Evolutionary conservation across 2,888 invertebrate species (phyloP).

Genomic region (Drosophila infuscata): DNA sequence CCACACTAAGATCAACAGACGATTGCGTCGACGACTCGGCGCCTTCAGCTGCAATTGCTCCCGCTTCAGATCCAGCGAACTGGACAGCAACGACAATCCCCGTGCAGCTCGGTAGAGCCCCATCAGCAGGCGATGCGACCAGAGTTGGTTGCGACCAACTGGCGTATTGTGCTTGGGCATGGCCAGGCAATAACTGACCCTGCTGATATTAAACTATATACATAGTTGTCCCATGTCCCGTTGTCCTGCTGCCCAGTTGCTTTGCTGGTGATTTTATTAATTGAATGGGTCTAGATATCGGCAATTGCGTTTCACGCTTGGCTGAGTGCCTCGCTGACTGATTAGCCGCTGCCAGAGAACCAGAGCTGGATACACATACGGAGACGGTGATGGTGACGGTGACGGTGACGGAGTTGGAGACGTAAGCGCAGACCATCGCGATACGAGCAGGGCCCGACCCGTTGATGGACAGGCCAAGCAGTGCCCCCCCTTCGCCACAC

Average conservation of each 20-base stretch:
- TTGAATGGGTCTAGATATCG: slow-evolving; percentile 76
- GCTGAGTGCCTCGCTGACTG: slow-evolving; percentile 73
- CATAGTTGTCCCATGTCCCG: slow-evolving; percentile 3
- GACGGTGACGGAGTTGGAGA: not conserved
- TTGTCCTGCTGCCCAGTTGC: slow-evolving; percentile 28
- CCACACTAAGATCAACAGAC: slow-evolving; percentile 45
- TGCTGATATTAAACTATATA: slow-evolving; percentile 2
- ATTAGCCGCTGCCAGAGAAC: slow-evolving; percentile 49
- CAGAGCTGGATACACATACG: not conserved
- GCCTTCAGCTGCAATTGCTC: slow-evolving; percentile 39
- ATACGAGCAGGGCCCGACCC: slow-evolving; percentile 17
- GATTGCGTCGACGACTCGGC: slow-evolving; percentile 39
- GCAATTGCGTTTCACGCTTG: slow-evolving; percentile 78
- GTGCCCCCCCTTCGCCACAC: slow-evolving; percentile 13
- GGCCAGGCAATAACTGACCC: slow-evolving; percentile 48
- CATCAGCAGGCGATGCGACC: slow-evolving; percentile 56
- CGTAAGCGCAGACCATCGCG: slow-evolving; percentile 18
- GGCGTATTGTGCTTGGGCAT: slow-evolving; percentile 48
- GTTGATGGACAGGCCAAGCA: slow-evolving; percentile 59
- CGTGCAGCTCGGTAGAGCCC: slow-evolving; percentile 61
- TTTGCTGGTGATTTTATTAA: slow-evolving; percentile 73
- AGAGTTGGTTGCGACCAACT: slow-evolving; percentile 39
- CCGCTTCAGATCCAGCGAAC: slow-evolving; percentile 39
- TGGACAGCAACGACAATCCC: slow-evolving; percentile 62
- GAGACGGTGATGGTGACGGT: not conserved